Evolutionary conservation across 2,113 vertebrate species (phyloP).

Genomic region (Thomomys bottae): DNA sequence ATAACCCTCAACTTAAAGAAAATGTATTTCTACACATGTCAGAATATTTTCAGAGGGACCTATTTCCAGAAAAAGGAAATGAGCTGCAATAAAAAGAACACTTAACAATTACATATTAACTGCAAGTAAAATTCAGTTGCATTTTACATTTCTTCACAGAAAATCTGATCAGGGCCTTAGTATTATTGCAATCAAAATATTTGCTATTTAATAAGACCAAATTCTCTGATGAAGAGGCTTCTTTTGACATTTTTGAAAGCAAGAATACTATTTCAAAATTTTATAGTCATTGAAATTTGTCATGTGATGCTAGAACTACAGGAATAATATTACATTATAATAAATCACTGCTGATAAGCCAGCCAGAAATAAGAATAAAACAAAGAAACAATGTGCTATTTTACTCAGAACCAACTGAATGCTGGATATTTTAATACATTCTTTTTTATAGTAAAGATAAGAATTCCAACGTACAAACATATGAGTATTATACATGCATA

Average conservation of each 20-base stretch:
- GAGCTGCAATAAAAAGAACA: neutral
- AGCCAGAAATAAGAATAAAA: conserved; percentile 46
- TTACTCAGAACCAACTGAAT: conserved; percentile 21
- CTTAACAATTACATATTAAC: neutral
- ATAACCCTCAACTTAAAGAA: conserved; percentile 30
- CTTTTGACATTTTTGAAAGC: conserved; percentile 52
- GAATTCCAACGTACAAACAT: neutral
- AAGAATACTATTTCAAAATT: neutral
- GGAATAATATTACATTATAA: neutral
- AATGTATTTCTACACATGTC: neutral
- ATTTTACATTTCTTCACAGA: conserved; percentile 14
- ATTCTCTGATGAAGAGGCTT: conserved; percentile 49
- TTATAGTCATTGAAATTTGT: neutral
- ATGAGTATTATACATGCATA: neutral
- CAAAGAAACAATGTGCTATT: neutral
- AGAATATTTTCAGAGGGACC: neutral
- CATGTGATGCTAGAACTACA: neutral
- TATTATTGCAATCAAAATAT: conserved; percentile 20
- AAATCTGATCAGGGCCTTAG: neutral
- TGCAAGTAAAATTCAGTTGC: conserved; percentile 35
- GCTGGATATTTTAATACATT: neutral
- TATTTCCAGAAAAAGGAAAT: neutral
- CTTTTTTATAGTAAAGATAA: conserved; percentile 42
- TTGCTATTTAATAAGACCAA: conserved; percentile 42
- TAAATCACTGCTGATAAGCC: conserved; percentile 47